Conservation (phyloP, 2,888 invertebrate species). For the Globia sparganii region DNA sequence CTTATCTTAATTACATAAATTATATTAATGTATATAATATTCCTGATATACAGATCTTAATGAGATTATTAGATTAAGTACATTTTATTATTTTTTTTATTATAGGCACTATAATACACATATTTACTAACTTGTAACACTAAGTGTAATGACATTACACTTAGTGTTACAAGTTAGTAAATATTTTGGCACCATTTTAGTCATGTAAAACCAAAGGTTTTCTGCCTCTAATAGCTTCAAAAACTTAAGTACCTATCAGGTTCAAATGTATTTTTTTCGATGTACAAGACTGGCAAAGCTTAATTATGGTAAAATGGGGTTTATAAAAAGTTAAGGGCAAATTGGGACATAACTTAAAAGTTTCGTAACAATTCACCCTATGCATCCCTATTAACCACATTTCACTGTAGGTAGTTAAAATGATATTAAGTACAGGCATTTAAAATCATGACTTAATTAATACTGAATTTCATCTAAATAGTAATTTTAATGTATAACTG, state of each 20-base stretch:
- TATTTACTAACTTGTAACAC: too few species aligned
- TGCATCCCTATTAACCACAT: not conserved
- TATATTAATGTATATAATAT: slow-evolving; percentile 54
- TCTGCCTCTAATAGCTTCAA: slow-evolving; percentile 59
- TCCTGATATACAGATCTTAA: slow-evolving; percentile 71
- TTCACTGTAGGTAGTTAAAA: not conserved
- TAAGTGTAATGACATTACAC: too few species aligned
- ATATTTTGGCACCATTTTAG: slow-evolving; percentile 68
- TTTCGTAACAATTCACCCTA: not conserved
- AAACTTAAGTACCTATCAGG: slow-evolving; percentile 10
- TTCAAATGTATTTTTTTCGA: slow-evolving; percentile 1
- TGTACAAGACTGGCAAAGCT: not conserved
- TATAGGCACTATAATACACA: slow-evolving; percentile 69
- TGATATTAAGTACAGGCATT: not conserved
- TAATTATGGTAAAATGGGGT: not conserved
- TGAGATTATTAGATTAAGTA: slow-evolving; percentile 66
- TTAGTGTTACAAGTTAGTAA: slow-evolving; percentile 58
- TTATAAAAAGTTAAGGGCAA: not conserved
- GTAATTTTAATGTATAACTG: slow-evolving; percentile 23
- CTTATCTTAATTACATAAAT: slow-evolving; percentile 41
- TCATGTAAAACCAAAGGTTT: slow-evolving; percentile 58
- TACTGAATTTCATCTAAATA: slow-evolving; percentile 49
- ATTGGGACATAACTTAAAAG: not conserved
- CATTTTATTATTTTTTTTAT: slow-evolving; percentile 41
- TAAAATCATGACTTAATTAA: slow-evolving; percentile 41